Conservation (phyloP, 2,113 vertebrate genomes). For the Pimephales promelas region DNA sequence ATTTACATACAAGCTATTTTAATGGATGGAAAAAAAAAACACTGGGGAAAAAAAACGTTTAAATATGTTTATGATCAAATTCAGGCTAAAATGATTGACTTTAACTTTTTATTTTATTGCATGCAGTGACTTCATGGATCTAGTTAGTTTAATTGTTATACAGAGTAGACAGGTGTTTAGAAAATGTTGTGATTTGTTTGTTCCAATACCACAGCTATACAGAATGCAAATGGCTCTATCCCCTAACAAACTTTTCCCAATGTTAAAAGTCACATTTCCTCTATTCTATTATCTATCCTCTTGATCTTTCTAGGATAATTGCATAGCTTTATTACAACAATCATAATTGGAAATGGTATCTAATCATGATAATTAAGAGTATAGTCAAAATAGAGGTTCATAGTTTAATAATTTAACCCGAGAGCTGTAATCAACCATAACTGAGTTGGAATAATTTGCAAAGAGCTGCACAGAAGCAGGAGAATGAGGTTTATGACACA, state of each 20-base stretch:
- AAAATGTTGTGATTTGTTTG: background rate
- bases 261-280: background rate
- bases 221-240: background rate
- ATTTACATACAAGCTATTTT: too few relatives aligned
- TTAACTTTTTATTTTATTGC: background rate
- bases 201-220: background rate
- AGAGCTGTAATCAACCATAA: background rate
- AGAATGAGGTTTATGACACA: conserved; percentile 16
- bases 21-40: too few relatives aligned
- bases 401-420: conserved; percentile 1
- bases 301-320: background rate
- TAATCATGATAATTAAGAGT: background rate
- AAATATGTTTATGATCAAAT: too few relatives aligned
- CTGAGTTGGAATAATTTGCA: background rate
- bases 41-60: too few relatives aligned
- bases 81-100: too few relatives aligned
- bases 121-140: background rate
- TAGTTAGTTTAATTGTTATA: background rate
- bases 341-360: background rate
- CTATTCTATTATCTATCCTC: background rate
- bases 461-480: background rate
- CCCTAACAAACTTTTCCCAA: background rate
- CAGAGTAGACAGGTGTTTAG: background rate
- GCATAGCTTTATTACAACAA: background rate
- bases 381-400: background rate